phyloP scores from a whole-genome alignment of 2,888 invertebrate species.

The Bursaphelenchus okinawaensis region DNA sequence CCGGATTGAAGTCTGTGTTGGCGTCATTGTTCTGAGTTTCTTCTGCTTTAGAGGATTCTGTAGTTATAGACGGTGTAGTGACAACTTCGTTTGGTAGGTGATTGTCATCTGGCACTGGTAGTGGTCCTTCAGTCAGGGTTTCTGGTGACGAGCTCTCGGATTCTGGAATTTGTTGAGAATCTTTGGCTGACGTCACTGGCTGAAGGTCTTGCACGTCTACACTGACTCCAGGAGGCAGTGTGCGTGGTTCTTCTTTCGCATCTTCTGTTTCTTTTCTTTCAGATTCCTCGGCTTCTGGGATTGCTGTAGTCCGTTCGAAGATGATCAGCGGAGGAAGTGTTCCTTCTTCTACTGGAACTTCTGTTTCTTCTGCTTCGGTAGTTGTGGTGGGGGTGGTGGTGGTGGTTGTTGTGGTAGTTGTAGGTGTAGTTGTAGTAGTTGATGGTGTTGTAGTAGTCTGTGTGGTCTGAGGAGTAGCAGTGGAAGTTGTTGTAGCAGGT shows the following conservation, averaged over 20 bases:
- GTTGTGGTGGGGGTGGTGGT: slow-evolving; percentile 12
- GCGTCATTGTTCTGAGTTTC: slow-evolving; percentile 1
- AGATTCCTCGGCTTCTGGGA: background rate
- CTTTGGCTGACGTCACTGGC: background rate
- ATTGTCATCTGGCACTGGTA: background rate
- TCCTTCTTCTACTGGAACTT: background rate
- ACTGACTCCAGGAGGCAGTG: background rate
- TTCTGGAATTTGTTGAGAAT: background rate
- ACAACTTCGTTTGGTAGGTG: background rate
- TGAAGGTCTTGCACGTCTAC: background rate
- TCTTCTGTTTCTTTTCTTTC: background rate
- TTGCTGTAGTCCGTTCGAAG: slow-evolving; percentile 18
- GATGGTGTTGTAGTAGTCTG: slow-evolving; percentile 13
- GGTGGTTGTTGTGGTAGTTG: slow-evolving; percentile 14
- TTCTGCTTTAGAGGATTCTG: slow-evolving; percentile 1
- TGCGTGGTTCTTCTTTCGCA: background rate
- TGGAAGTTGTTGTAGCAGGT: slow-evolving; percentile 14
- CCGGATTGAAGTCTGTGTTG: background rate
- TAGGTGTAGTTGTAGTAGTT: slow-evolving; percentile 7
- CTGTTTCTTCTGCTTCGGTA: too few species aligned
- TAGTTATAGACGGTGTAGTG: background rate
- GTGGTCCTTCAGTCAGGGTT: background rate
- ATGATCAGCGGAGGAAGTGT: slow-evolving; percentile 3
- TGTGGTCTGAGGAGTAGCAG: slow-evolving; percentile 3
- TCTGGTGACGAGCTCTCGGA: background rate